These are phyloP conservation scores for Magallana angulata DNA, from an alignment of 1,140 invertebrate species.

Conservation along the genomic window DNA sequence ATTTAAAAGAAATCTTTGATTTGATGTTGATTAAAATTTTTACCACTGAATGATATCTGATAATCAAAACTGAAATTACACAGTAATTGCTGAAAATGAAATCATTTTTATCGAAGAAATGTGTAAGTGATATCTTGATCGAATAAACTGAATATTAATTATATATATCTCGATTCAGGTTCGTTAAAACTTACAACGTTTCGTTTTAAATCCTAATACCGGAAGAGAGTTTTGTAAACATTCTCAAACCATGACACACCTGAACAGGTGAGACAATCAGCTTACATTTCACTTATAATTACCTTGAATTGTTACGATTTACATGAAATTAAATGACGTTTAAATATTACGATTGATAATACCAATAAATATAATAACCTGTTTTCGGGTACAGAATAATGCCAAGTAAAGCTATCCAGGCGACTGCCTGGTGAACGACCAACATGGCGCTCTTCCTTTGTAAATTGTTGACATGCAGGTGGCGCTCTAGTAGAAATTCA, in stretches of 20 bases:
- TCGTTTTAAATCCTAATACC: neutral
- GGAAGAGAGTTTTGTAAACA: conserved; percentile 46
- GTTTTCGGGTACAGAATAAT: conserved; percentile 24
- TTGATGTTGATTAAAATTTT: too few species aligned
- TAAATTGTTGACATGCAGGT: conserved; percentile 39
- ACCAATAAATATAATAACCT: conserved; percentile 13
- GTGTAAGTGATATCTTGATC: too few species aligned
- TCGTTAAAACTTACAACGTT: neutral
- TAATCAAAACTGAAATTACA: too few species aligned
- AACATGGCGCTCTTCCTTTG: conserved; percentile 45
- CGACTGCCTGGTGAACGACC: conserved; percentile 21
- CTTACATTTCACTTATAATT: neutral
- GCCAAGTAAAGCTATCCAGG: conserved; percentile 42
- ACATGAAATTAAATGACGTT: too few species aligned
- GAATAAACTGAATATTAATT: too few species aligned
- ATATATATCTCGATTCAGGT: too few species aligned
- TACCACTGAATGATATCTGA: too few species aligned
- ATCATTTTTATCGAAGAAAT: too few species aligned
- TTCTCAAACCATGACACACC: conserved; percentile 47
- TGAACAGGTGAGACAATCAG: conserved; percentile 40
- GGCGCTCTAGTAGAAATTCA: conserved; percentile 39
- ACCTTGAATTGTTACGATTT: too few species aligned
- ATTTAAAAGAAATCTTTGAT: too few species aligned
- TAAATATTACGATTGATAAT: too few species aligned
- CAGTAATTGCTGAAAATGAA: too few species aligned